phyloP scores from a whole-genome alignment of 2,888 invertebrate species.

The Zaprionus obscuricornis region DNA sequence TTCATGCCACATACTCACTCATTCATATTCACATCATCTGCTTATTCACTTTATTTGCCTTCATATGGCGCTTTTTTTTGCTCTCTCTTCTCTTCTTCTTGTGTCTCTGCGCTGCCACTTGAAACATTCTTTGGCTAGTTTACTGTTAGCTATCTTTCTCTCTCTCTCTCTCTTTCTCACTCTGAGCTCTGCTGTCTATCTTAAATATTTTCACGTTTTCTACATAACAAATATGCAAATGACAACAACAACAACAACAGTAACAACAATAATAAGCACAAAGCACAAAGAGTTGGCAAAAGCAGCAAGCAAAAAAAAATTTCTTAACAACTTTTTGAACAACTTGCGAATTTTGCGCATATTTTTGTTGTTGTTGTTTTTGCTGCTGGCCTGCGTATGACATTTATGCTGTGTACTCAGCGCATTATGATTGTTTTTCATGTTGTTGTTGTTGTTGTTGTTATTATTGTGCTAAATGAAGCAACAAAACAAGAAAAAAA shows the following conservation, averaged over 20 bases:
- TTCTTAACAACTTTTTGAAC: slow-evolving; percentile 31
- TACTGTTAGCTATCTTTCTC: no score
- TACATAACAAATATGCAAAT: slow-evolving; percentile 26
- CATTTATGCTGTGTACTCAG: slow-evolving; percentile 52
- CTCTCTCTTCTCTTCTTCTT: no score
- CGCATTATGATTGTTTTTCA: background rate
- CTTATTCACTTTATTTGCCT: background rate
- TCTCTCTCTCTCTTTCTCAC: no score
- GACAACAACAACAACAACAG: slow-evolving; percentile 3
- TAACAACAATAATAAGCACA: background rate
- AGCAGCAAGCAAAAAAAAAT: no score
- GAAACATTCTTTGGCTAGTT: no score
- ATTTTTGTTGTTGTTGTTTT: slow-evolving; percentile 2
- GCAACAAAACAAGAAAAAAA: slow-evolving; percentile 39
- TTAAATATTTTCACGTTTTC: slow-evolving; percentile 7
- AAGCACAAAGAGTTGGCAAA: no score
- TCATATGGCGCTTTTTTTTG: no score
- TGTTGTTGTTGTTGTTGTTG: slow-evolving; percentile 2
- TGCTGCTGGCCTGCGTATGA: slow-evolving; percentile 40
- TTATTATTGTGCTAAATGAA: slow-evolving; percentile 35
- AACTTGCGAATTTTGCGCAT: slow-evolving; percentile 15
- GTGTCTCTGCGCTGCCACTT: no score
- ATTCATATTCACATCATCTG: background rate
- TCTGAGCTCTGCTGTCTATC: no score
- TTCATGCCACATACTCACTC: background rate